A percentile compares a stretch with the other conserved stretches of the same genome.
Evolutionary conservation across 2,797 vertebrate species (phyloP).

Genomic region (Helicolenus hilgendorfi): DNA sequence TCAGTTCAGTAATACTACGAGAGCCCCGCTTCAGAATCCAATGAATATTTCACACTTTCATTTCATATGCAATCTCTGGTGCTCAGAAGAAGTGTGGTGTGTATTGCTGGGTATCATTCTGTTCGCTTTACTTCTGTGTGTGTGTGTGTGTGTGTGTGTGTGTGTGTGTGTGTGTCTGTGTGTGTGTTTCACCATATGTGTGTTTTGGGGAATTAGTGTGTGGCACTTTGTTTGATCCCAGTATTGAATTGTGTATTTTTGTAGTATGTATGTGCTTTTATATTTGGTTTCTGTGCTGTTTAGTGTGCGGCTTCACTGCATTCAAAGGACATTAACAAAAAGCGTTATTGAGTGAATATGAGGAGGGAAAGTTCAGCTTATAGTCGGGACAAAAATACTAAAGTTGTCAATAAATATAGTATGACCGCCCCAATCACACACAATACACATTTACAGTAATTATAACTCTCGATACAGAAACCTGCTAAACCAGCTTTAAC

Average conservation of each 20-base stretch:
- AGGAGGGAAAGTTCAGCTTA: neutral
- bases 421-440: neutral
- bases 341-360: neutral
- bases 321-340: conserved; percentile 20
- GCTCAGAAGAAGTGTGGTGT: conserved; percentile 66
- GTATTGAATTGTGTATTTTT: conserved; percentile 37
- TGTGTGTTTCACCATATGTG: neutral
- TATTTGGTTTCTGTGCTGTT: neutral
- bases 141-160: neutral
- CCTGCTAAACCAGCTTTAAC: conserved; percentile 27
- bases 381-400: neutral
- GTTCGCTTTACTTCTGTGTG: conserved; percentile 30
- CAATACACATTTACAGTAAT: neutral
- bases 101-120: conserved; percentile 56
- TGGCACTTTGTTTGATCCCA: conserved; percentile 43
- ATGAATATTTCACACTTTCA: conserved; percentile 87
- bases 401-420: neutral
- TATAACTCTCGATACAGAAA: neutral
- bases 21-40: conserved; percentile 78
- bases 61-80: conserved; percentile 80
- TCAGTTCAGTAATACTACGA: conserved; percentile 77
- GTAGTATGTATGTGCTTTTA: neutral
- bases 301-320: neutral
- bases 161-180: neutral
- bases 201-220: conserved; percentile 37